Conservation (phyloP, 1,140 invertebrate species). For the Drosophila kohkoa region DNA sequence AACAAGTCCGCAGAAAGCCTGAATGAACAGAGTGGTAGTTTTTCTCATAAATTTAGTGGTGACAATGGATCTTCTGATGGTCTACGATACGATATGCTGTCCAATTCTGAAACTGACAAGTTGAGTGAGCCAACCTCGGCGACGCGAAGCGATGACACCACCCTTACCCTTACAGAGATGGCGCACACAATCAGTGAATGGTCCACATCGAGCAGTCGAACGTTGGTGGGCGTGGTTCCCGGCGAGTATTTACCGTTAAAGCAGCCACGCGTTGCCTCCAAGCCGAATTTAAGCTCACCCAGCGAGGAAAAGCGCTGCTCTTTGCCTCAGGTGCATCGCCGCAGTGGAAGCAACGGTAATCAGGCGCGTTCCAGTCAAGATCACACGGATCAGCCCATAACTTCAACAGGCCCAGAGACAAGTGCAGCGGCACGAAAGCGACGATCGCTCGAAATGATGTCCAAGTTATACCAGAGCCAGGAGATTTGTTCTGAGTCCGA, state of each 20-base stretch:
- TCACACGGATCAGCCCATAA: conserved; percentile 16
- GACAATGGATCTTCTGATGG: conserved; percentile 83
- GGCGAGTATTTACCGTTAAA: conserved; percentile 81
- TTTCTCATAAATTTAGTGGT: conserved; percentile 80
- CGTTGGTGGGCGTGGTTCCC: conserved; percentile 86
- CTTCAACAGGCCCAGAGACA: conserved; percentile 52
- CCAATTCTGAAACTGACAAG: conserved; percentile 87
- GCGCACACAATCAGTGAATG: conserved; percentile 88
- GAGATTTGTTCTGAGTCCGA: conserved; percentile 85
- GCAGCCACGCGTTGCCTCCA: conserved; percentile 57
- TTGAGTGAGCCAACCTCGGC: conserved; percentile 85
- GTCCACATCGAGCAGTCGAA: conserved; percentile 87
- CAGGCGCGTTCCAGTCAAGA: conserved; percentile 55
- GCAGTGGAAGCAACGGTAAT: conserved; percentile 77
- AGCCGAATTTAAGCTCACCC: conserved; percentile 68
- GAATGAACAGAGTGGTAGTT: conserved; percentile 81
- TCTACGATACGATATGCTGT: conserved; percentile 86
- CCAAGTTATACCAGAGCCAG: conserved; percentile 87
- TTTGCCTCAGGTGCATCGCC: conserved; percentile 73
- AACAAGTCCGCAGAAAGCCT: conserved; percentile 84
- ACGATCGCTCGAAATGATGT: conserved; percentile 83
- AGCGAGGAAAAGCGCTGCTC: conserved; percentile 74
- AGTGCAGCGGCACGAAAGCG: conserved; percentile 76
- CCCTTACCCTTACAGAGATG: conserved; percentile 86
- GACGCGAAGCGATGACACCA: conserved; percentile 87